A percentile compares a stretch with the other conserved stretches of the same genome.
These are phyloP conservation scores for Agrotis ipsilon DNA, from an alignment of 2,888 invertebrate species.

Conservation along the genomic window DNA sequence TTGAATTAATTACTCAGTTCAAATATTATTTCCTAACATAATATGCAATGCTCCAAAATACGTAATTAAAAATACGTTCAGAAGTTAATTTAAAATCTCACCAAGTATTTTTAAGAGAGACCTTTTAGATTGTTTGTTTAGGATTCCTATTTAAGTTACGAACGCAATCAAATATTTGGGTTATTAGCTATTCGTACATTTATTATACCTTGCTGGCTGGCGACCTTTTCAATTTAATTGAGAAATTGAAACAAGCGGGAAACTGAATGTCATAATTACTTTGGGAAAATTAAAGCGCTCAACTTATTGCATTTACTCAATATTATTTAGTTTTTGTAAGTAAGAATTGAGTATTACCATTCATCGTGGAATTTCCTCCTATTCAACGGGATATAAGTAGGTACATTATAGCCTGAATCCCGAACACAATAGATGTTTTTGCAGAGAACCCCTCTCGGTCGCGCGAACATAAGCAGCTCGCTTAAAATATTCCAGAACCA, in stretches of 20 bases:
- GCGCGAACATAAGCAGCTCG: slow-evolving; percentile 23
- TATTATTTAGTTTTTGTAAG: neutral
- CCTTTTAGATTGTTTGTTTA: slow-evolving; percentile 61
- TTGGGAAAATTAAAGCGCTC: neutral
- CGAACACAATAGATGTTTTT: slow-evolving; percentile 37
- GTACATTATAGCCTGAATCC: slow-evolving; percentile 3
- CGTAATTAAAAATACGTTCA: slow-evolving; percentile 47
- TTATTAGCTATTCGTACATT: slow-evolving; percentile 47
- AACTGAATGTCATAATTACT: slow-evolving; percentile 18
- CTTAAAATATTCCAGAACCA: slow-evolving; percentile 54
- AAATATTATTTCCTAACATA: slow-evolving; percentile 12
- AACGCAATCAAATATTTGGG: slow-evolving; percentile 58
- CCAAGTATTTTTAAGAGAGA: slow-evolving; percentile 47
- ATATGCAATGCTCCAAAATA: slow-evolving; percentile 22
- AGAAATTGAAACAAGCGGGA: slow-evolving; percentile 42
- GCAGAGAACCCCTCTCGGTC: slow-evolving; percentile 22
- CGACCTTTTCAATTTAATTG: slow-evolving; percentile 54
- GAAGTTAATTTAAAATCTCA: slow-evolving; percentile 53
- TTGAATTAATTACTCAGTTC: neutral
- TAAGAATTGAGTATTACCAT: neutral
- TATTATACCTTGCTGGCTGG: slow-evolving; percentile 29
- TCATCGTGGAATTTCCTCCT: neutral
- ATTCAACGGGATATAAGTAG: neutral
- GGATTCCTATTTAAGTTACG: slow-evolving; percentile 58
- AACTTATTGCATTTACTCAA: too few relatives aligned